Evolutionary conservation across 2,888 invertebrate genomes (phyloP).

Genomic region (Andrena fulva): DNA sequence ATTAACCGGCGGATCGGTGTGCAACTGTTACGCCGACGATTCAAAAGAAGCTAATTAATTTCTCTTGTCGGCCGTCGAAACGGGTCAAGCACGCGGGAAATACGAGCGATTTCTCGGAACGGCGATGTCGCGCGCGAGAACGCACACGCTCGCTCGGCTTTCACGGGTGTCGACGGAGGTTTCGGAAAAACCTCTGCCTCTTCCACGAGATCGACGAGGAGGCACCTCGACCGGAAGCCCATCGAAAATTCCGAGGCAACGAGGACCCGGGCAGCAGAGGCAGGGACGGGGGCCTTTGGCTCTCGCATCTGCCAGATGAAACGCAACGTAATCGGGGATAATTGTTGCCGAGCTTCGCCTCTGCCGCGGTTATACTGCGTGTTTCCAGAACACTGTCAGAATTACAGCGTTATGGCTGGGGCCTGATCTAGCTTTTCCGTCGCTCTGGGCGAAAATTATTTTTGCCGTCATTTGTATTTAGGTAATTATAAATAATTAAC

Average conservation of each 20-base stretch:
- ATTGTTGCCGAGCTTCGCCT: slow-evolving; percentile 21
- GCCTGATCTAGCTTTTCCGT: too few species aligned
- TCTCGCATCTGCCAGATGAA: slow-evolving; percentile 22
- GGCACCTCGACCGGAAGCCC: slow-evolving; percentile 46
- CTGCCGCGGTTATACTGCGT: not conserved
- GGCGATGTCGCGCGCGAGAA: not conserved
- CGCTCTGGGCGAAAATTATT: too few species aligned
- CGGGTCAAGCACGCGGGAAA: slow-evolving; percentile 13
- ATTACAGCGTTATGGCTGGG: too few species aligned
- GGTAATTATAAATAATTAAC: too few species aligned
- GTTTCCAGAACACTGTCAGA: not conserved
- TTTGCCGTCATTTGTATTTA: too few species aligned
- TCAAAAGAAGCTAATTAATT: slow-evolving; percentile 5
- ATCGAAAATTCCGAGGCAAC: not conserved
- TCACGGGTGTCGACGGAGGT: not conserved
- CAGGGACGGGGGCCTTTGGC: slow-evolving; percentile 17
- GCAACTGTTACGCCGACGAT: not conserved
- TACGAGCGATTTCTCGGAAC: slow-evolving; percentile 21
- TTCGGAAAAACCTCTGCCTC: not conserved
- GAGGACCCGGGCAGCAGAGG: slow-evolving; percentile 34
- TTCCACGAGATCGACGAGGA: not conserved
- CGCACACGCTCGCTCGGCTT: too few species aligned
- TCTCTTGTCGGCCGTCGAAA: not conserved
- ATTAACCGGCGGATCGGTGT: slow-evolving; percentile 34
- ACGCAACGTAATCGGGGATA: slow-evolving; percentile 36